Percentiles rank a stretch among this genome's conserved stretches.
These are phyloP conservation scores for Drosophila macrothrix DNA, from an alignment of 2,888 invertebrate genomes.

Conservation along the genomic window DNA sequence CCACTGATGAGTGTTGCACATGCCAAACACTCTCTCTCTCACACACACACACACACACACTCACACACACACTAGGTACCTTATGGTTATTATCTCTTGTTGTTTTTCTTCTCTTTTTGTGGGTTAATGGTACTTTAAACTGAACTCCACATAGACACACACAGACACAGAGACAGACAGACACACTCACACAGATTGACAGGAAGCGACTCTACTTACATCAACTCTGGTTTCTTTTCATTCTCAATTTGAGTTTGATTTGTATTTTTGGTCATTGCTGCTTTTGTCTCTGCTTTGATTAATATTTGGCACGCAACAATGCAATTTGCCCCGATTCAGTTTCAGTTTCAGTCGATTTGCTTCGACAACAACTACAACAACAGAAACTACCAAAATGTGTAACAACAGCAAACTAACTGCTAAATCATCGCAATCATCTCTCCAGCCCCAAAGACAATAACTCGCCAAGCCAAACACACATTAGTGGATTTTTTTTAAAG, in stretches of 20 bases:
- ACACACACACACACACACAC: conserved; percentile 17
- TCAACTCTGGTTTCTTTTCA: conserved; percentile 25
- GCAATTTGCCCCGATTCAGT: conserved; percentile 59
- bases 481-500: neutral
- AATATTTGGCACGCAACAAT: conserved; percentile 77
- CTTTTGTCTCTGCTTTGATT: conserved; percentile 57
- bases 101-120: conserved; percentile 45
- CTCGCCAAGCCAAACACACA: neutral
- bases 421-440: conserved; percentile 35
- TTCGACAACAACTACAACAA: conserved; percentile 4
- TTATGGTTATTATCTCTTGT: conserved; percentile 18
- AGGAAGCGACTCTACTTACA: conserved; percentile 50
- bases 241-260: conserved; percentile 25
- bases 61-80: conserved; percentile 21
- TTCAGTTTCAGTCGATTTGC: conserved; percentile 1
- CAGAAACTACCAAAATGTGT: conserved; percentile 11
- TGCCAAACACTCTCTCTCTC: conserved; percentile 35
- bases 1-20: conserved; percentile 40
- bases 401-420: conserved; percentile 27
- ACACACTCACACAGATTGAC: conserved; percentile 18
- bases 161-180: neutral
- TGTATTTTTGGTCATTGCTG: conserved; percentile 30
- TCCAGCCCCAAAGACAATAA: neutral
- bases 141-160: conserved; percentile 32
- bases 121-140: conserved; percentile 78